Evolutionary conservation across 2,113 vertebrate species (phyloP), one percentile per base, ranked within the genome.

Genomic region (Microtus richardsoni): DNA sequence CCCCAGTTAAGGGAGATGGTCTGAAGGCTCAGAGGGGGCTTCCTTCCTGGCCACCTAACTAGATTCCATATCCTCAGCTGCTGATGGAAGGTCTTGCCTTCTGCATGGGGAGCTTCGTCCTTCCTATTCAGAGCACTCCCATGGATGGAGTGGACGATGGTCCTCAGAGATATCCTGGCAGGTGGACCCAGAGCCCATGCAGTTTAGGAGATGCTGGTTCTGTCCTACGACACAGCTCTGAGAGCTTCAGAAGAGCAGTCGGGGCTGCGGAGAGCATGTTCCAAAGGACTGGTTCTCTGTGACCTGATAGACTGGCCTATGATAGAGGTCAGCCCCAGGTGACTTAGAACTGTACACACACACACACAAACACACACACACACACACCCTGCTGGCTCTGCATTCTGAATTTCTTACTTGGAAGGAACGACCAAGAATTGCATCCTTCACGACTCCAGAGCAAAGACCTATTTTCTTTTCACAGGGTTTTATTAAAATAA

Each of bases 241-340:
- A 79, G 52, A 70, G 11, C n/a, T 21, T 8, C 0, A 5, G 16
- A 26, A 24, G 0, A 41, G 71, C 26, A 36, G 8, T 3, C 33
- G 3, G 44, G 13, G 13, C 74, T 64, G 14, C 14, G 2, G 11
- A 5, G 16, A 28, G 16, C 0, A 0, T 54, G 21, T 21, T 10
- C 30, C 44, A 84, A 83, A 39, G n/a, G 54, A 24, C 5, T 0
- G 49, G 68, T 21, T 21, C 44, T 73, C 58, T 17, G 9, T 26
- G 14, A 26, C 39, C 28, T 26, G 49, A 75, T 13, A 28, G 41
- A 16, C 39, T 22, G 17, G 49, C 47, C 86, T 66, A 9, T 0
- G 5, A 8, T 41, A 1, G 41, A 52, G 41, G 24, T 14, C 64
- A 66, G 41, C 13, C 60, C 68, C 88, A 73, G 70, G 10, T 49